Percentiles rank a stretch among this genome's conserved stretches.
phyloP scores from a whole-genome alignment of 2,888 invertebrate genomes.

The Dynastes tityus region DNA sequence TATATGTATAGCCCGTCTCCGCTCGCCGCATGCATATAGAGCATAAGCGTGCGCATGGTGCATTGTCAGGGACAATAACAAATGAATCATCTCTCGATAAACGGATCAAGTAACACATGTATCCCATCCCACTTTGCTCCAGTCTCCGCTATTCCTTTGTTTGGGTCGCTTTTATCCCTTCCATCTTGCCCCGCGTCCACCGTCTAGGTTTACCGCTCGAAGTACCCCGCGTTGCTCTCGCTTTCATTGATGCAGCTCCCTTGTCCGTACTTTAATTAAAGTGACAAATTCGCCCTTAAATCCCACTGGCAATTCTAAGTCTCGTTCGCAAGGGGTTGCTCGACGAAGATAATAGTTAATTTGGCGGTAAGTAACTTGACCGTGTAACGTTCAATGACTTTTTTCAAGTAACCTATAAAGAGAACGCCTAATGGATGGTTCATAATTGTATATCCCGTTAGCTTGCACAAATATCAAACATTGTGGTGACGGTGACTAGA shows the following conservation, averaged over 20 bases:
- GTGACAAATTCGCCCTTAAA: constrained; percentile 68
- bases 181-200: constrained; percentile 16
- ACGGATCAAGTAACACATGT: constrained; percentile 69
- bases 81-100: constrained; percentile 68
- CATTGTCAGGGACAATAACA: constrained; percentile 66
- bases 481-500: too few species aligned
- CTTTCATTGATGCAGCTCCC: constrained; percentile 64
- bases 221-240: constrained; percentile 60
- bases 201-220: constrained; percentile 62
- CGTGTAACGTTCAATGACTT: constrained; percentile 27
- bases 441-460: background rate
- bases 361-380: constrained; percentile 53
- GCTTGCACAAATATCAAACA: too few species aligned
- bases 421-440: background rate
- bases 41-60: constrained; percentile 59
- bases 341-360: constrained; percentile 57
- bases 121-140: constrained; percentile 61
- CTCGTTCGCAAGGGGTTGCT: constrained; percentile 27
- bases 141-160: constrained; percentile 53
- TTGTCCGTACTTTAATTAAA: constrained; percentile 70
- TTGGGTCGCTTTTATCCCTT: constrained; percentile 70
- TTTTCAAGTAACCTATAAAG: constrained; percentile 11
- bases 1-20: constrained; percentile 57
- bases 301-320: constrained; percentile 70
- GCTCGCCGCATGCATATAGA: constrained; percentile 62